A percentile compares a stretch with the other conserved stretches of the same genome.
Evolutionary conservation across 1,140 invertebrate genomes (phyloP).

Genomic region (Vanessa atalanta): DNA sequence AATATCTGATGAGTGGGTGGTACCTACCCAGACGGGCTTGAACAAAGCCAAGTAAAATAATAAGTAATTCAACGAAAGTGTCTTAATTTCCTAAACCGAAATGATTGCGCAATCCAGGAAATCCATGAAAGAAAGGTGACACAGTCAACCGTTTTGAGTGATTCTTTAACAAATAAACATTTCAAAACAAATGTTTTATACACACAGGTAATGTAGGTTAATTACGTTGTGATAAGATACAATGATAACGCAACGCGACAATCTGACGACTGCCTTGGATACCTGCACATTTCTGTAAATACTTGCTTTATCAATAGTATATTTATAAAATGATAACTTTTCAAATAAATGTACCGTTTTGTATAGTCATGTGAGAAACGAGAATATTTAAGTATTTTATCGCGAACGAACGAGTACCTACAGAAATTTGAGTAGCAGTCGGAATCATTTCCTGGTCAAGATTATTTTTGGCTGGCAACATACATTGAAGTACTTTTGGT

Average conservation of each 20-base stretch:
- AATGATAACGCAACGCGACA: slow-evolving; percentile 41
- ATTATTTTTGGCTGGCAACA: too few species aligned
- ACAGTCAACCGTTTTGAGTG: slow-evolving; percentile 53
- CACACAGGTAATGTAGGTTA: slow-evolving; percentile 58
- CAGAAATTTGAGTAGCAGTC: too few species aligned
- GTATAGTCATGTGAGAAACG: slow-evolving; percentile 5
- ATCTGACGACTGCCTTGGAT: slow-evolving; percentile 32
- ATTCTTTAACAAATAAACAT: slow-evolving; percentile 63
- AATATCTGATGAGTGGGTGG: too few species aligned
- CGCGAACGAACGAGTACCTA: not conserved
- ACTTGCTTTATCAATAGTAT: slow-evolving; percentile 26
- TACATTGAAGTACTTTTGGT: too few species aligned
- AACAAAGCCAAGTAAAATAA: too few species aligned
- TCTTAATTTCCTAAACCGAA: not conserved
- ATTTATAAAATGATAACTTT: slow-evolving; percentile 31
- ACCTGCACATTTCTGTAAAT: slow-evolving; percentile 29
- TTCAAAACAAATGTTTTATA: slow-evolving; percentile 64
- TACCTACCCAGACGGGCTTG: too few species aligned
- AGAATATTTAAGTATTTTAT: slow-evolving; percentile 6
- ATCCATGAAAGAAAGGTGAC: slow-evolving; percentile 50
- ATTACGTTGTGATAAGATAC: slow-evolving; percentile 65
- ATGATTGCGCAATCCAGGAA: slow-evolving; percentile 40
- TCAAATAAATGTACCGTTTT: slow-evolving; percentile 2
- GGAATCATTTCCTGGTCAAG: too few species aligned
- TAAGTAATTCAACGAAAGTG: too few species aligned